Conservation (phyloP, 2,888 invertebrate genomes). For the Yponomeuta evonymella region DNA sequence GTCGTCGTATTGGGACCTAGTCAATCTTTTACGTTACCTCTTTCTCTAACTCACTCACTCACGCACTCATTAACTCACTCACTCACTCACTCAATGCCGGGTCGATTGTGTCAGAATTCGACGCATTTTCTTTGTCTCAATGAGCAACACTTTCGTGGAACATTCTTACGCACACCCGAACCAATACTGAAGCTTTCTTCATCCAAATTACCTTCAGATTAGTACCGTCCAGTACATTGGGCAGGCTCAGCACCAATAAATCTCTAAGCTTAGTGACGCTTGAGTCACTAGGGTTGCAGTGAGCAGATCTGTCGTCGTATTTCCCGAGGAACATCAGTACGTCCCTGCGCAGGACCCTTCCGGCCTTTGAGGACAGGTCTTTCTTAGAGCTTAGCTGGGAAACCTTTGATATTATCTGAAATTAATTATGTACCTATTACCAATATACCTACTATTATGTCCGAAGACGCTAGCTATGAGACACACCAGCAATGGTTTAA, state of each 20-base stretch:
- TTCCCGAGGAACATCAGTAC: slow-evolving; percentile 43
- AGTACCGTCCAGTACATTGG: not conserved
- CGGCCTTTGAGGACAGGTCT: slow-evolving; percentile 29
- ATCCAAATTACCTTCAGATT: not conserved
- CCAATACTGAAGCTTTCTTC: not conserved
- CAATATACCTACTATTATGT: too few relatives aligned
- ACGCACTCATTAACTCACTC: too few relatives aligned
- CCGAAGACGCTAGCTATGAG: too few relatives aligned
- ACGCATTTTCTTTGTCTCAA: too few relatives aligned
- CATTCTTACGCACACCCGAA: too few relatives aligned
- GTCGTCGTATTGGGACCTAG: slow-evolving; percentile 18
- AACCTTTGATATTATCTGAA: slow-evolving; percentile 35
- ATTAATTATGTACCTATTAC: slow-evolving; percentile 6
- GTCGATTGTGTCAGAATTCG: too few relatives aligned
- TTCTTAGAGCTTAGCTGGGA: slow-evolving; percentile 29
- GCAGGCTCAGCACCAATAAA: not conserved
- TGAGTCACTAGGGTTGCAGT: not conserved
- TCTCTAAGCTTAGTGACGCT: not conserved
- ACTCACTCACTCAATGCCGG: too few relatives aligned
- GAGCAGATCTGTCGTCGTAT: slow-evolving; percentile 6
- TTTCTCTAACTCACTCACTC: too few relatives aligned
- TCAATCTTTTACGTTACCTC: too few relatives aligned
- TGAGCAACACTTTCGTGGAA: too few relatives aligned
- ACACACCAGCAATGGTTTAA: too few relatives aligned
- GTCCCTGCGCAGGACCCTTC: slow-evolving; percentile 39